Evolutionary conservation across 37 sponge, comb jelly and placozoan species (phyloP).

Genomic region (Ephydatia muelleri): DNA sequence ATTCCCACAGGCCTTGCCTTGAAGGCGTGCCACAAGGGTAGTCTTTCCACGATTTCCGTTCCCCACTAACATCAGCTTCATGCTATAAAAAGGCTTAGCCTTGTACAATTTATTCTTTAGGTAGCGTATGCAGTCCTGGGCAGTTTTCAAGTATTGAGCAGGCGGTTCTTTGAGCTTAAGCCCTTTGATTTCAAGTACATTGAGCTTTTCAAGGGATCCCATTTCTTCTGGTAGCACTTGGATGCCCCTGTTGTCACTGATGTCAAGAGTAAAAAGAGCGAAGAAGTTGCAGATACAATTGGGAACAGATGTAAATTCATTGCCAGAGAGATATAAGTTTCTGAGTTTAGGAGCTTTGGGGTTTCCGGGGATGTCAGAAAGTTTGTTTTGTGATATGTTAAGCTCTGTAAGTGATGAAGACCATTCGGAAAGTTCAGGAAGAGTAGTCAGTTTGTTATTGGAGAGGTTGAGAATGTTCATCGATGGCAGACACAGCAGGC

Average conservation of each 20-base stretch:
- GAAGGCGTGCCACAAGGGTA: conserved; percentile 86
- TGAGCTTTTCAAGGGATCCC: conserved; percentile 26
- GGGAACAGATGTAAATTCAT: conserved; percentile 30
- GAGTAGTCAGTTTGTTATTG: not conserved
- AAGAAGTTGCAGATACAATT: conserved; percentile 42
- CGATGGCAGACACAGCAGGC: conserved; percentile 45
- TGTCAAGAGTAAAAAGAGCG: not conserved
- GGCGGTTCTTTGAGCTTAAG: conserved; percentile 74
- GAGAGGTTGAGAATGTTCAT: not conserved
- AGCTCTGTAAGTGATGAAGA: not conserved
- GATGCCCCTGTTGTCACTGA: conserved; percentile 36
- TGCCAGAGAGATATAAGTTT: conserved; percentile 44
- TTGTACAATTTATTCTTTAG: conserved; percentile 79
- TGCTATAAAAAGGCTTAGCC: conserved; percentile 72
- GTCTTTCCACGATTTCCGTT: conserved; percentile 80
- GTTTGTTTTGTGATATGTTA: not conserved
- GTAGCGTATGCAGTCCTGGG: conserved; percentile 73
- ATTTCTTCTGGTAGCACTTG: conserved; percentile 24
- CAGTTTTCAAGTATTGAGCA: conserved; percentile 33
- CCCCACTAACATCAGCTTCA: conserved; percentile 95
- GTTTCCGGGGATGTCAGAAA: conserved; percentile 15
- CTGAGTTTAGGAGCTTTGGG: conserved; percentile 24
- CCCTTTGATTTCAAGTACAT: conserved; percentile 1
- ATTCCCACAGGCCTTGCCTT: conserved; percentile 69
- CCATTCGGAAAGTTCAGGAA: not conserved